Percentiles rank a stretch among this genome's conserved stretches.
phyloP scores from a whole-genome alignment of 2,797 vertebrate species.

The Anabas testudineus region DNA sequence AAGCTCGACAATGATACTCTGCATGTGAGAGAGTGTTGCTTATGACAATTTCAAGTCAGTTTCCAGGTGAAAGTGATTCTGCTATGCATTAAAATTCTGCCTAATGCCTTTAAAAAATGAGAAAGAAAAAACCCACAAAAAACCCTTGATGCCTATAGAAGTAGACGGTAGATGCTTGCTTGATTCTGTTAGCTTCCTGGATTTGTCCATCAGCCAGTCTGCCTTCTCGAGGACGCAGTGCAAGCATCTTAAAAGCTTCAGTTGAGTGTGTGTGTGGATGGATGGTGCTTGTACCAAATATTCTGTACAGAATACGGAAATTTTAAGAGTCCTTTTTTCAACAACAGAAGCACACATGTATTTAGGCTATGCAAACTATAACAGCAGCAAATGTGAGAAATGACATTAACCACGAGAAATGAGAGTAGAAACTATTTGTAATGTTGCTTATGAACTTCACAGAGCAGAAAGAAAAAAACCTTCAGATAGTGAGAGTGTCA shows the following conservation, averaged over 20 bases:
- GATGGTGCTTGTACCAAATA: conserved; percentile 72
- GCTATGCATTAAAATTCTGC: conserved; percentile 95
- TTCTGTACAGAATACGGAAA: conserved; percentile 78
- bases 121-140: conserved; percentile 63
- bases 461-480: conserved; percentile 56
- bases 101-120: conserved; percentile 91
- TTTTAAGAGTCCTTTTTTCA: conserved; percentile 81
- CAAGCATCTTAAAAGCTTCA: conserved; percentile 82
- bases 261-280: conserved; percentile 46
- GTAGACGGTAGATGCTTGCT: conserved; percentile 87
- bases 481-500: conserved; percentile 68
- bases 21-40: conserved; percentile 66
- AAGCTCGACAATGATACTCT: conserved; percentile 70
- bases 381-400: conserved; percentile 76
- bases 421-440: conserved; percentile 59
- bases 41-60: conserved; percentile 81
- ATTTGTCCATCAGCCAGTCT: conserved; percentile 83
- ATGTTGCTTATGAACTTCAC: conserved; percentile 55
- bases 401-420: conserved; percentile 59
- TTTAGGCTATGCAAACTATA: conserved; percentile 91
- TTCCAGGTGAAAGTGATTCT: conserved; percentile 80
- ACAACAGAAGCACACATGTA: conserved; percentile 86
- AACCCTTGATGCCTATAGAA: conserved; percentile 94
- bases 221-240: conserved; percentile 87
- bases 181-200: conserved; percentile 74